phyloP scores from a whole-genome alignment of 2,888 invertebrate species.

The Troides oblongomaculatus region DNA sequence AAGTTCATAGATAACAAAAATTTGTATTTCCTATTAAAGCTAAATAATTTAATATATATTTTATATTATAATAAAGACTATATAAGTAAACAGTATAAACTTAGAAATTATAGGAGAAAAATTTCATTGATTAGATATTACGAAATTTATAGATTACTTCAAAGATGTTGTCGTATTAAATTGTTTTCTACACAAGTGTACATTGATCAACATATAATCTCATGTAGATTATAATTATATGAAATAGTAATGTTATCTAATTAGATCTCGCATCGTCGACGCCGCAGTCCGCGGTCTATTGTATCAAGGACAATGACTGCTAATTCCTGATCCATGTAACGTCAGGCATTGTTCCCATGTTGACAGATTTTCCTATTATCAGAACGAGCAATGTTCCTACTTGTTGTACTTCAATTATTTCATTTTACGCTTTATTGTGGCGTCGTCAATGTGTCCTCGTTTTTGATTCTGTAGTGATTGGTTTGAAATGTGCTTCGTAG shows the following conservation, averaged over 20 bases:
- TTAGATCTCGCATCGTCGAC: conserved; percentile 54
- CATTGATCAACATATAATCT: conserved; percentile 16
- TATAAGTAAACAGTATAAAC: no score
- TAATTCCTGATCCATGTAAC: conserved; percentile 78
- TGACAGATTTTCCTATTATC: conserved; percentile 79
- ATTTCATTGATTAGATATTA: no score
- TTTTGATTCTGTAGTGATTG: conserved; percentile 13
- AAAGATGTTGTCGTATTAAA: no score
- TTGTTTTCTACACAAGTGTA: no score
- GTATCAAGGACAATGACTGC: conserved; percentile 71
- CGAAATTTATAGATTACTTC: no score
- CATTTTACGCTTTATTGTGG: conserved; percentile 21
- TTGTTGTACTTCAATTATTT: conserved; percentile 35
- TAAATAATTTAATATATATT: no score
- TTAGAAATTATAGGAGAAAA: no score
- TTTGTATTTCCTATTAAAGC: no score
- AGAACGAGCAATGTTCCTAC: conserved; percentile 54
- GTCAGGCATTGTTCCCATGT: conserved; percentile 73
- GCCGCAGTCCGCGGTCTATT: conserved; percentile 50
- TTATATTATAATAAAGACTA: no score
- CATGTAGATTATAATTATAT: conserved; percentile 33
- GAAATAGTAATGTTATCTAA: conserved; percentile 64
- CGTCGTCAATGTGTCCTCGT: conserved; percentile 11
- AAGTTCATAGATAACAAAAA: no score
- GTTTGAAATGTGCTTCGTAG: not conserved